Percentiles rank a stretch among this genome's conserved stretches.
phyloP scores from a whole-genome alignment of 1,140 invertebrate species.

The Heliconius congener region DNA sequence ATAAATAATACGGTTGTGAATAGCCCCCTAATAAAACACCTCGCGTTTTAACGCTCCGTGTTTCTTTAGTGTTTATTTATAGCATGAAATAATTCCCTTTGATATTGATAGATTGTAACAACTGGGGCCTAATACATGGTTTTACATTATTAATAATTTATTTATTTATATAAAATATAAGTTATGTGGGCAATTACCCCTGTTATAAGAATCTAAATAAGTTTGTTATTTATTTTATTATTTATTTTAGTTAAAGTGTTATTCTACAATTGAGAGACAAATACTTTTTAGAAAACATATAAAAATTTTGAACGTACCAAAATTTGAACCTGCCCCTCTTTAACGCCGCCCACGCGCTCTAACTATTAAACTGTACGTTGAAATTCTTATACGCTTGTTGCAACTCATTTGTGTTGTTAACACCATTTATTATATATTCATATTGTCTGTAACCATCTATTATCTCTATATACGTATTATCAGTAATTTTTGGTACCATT shows the following conservation, averaged over 20 bases:
- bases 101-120: slow-evolving; percentile 32
- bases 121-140: slow-evolving; percentile 29
- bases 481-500: too few relatives aligned
- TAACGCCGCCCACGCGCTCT: too few relatives aligned
- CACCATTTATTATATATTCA: too few relatives aligned
- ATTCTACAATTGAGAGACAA: neutral
- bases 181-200: neutral
- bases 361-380: too few relatives aligned
- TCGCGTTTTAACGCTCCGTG: slow-evolving; percentile 23
- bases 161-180: slow-evolving; percentile 11
- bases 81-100: slow-evolving; percentile 26
- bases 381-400: too few relatives aligned
- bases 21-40: slow-evolving; percentile 12
- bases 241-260: neutral
- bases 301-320: too few relatives aligned
- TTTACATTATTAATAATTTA: slow-evolving; percentile 49
- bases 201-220: too few relatives aligned
- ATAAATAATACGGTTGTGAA: slow-evolving; percentile 51
- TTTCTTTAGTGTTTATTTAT: slow-evolving; percentile 45
- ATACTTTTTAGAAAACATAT: too few relatives aligned
- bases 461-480: too few relatives aligned
- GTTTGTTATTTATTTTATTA: neutral
- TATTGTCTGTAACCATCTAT: too few relatives aligned
- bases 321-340: too few relatives aligned
- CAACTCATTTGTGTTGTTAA: too few relatives aligned